phyloP scores from a whole-genome alignment of 2,888 invertebrate genomes.

The Thecocarcelia acutangulata region DNA sequence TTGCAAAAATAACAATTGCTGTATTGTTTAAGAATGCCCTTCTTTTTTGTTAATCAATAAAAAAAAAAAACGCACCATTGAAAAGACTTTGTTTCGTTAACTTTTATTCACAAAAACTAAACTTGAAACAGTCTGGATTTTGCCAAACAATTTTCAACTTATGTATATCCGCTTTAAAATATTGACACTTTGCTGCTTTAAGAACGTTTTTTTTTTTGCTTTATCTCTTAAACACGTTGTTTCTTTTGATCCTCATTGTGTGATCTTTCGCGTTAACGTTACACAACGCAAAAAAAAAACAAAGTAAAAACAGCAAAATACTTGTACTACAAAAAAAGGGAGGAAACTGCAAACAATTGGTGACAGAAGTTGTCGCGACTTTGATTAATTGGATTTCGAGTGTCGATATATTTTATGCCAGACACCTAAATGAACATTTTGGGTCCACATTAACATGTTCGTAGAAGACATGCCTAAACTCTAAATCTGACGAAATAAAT shows the following conservation, averaged over 20 bases:
- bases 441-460: constrained; percentile 54
- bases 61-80: constrained; percentile 26
- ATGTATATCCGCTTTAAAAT: constrained; percentile 61
- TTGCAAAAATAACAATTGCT: constrained; percentile 38
- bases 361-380: constrained; percentile 75
- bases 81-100: constrained; percentile 18
- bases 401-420: constrained; percentile 72
- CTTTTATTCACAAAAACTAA: neutral
- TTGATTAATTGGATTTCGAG: constrained; percentile 76
- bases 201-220: constrained; percentile 23
- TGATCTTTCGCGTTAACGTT: constrained; percentile 62
- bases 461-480: constrained; percentile 48
- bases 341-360: constrained; percentile 62
- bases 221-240: constrained; percentile 22
- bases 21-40: constrained; percentile 40
- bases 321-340: constrained; percentile 17
- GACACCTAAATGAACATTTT: constrained; percentile 65
- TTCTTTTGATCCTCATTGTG: constrained; percentile 61
- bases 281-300: constrained; percentile 18
- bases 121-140: constrained; percentile 8
- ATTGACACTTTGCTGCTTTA: constrained; percentile 44
- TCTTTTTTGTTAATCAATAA: constrained; percentile 3
- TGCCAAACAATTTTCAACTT: constrained; percentile 41
- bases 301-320: constrained; percentile 4
- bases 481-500: constrained; percentile 59